Evolutionary conservation across 2,797 vertebrate species (phyloP).

Genomic region (Rhinogobio ventralis): DNA sequence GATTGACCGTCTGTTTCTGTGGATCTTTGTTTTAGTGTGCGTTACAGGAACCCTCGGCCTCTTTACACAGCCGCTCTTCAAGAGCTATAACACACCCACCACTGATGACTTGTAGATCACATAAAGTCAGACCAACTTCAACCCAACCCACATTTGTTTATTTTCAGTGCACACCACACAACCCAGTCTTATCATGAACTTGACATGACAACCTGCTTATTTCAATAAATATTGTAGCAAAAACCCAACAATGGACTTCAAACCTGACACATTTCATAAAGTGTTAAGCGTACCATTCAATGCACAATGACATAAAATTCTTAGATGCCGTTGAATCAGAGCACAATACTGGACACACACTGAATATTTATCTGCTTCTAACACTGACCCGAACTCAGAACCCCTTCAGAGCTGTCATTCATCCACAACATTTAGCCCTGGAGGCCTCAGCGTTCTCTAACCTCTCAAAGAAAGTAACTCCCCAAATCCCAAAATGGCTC

Average conservation of each 20-base stretch:
- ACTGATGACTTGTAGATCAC: constrained; percentile 44
- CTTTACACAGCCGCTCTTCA: constrained; percentile 85
- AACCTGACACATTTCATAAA: constrained; percentile 4
- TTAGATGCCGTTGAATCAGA: constrained; percentile 4
- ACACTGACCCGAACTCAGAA: constrained; percentile 35
- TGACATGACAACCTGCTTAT: constrained; percentile 4
- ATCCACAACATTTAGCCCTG: constrained; percentile 12
- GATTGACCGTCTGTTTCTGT: constrained; percentile 84
- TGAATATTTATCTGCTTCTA: constrained; percentile 17
- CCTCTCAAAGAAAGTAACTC: background rate
- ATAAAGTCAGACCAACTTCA: constrained; percentile 33
- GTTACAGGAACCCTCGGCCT: constrained; percentile 80
- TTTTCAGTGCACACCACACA: constrained; percentile 20
- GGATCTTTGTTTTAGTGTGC: constrained; percentile 84
- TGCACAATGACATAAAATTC: constrained; percentile 4
- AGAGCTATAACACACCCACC: constrained; percentile 79
- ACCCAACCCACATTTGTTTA: constrained; percentile 18
- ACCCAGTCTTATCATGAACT: background rate
- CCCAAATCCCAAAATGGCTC: background rate
- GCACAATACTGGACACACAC: constrained; percentile 15
- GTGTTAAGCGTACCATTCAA: background rate
- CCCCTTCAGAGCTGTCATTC: constrained; percentile 38
- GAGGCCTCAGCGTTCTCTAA: constrained; percentile 15
- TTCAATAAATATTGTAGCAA: constrained; percentile 14
- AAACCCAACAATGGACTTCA: constrained; percentile 12